Evolutionary conservation across 2,888 invertebrate species (phyloP).

Genomic region (Drepana falcataria): DNA sequence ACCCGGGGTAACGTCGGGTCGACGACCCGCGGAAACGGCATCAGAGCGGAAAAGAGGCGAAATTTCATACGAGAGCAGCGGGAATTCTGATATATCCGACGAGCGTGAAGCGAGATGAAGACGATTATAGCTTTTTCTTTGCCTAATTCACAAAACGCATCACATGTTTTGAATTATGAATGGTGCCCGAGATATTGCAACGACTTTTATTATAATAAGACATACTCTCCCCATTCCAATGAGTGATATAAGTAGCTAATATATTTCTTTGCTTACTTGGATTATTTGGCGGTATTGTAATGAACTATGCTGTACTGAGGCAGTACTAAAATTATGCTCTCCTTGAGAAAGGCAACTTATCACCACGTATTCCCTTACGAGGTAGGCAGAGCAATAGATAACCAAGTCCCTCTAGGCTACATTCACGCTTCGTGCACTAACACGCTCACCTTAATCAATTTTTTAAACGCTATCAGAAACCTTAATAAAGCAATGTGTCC

Average conservation of each 20-base stretch:
- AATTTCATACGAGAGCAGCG: conserved; percentile 45
- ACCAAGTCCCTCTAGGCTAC: no score
- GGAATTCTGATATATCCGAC: conserved; percentile 42
- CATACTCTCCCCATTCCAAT: no score
- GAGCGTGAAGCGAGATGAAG: conserved; percentile 36
- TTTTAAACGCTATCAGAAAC: background rate
- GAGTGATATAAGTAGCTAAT: no score
- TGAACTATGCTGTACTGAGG: no score
- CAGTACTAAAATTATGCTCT: no score
- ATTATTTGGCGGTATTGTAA: no score
- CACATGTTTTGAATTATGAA: conserved; percentile 3
- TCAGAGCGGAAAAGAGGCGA: conserved; percentile 27
- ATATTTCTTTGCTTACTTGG: no score
- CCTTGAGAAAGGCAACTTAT: no score
- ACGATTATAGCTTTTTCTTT: conserved; percentile 14
- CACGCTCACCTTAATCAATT: no score
- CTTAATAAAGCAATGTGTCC: background rate
- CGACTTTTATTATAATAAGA: background rate
- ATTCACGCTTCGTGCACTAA: no score
- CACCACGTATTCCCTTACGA: no score
- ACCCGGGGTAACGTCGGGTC: conserved; percentile 48
- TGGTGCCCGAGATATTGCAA: background rate
- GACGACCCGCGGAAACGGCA: conserved; percentile 39
- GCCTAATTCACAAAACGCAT: background rate
- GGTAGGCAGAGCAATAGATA: no score